phyloP scores from a whole-genome alignment of 2,888 invertebrate species.

The Esperia sulphurella region DNA sequence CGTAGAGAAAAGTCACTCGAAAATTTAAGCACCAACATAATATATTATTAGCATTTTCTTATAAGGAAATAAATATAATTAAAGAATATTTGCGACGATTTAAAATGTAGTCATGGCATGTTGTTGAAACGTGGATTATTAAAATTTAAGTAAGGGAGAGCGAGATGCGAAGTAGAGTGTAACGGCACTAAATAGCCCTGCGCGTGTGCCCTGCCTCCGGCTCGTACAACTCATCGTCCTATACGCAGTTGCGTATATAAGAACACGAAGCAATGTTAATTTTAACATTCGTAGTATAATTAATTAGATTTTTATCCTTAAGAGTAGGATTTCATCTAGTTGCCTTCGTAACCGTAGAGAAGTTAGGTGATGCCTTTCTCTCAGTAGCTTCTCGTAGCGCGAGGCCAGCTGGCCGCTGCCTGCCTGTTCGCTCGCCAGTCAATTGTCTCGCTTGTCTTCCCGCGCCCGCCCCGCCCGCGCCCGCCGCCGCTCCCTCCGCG shows the following conservation, averaged over 20 bases:
- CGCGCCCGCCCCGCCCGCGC: slow-evolving; percentile 24
- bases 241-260: slow-evolving; percentile 50
- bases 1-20: slow-evolving; percentile 49
- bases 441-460: slow-evolving; percentile 61
- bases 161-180: slow-evolving; percentile 19
- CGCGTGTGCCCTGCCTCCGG: slow-evolving; percentile 17
- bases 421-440: slow-evolving; percentile 53
- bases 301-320: slow-evolving; percentile 78
- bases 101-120: slow-evolving; percentile 26
- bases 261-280: slow-evolving; percentile 76
- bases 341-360: slow-evolving; percentile 77
- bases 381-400: slow-evolving; percentile 61
- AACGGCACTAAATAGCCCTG: slow-evolving; percentile 61
- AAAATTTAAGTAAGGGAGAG: slow-evolving; percentile 15
- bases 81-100: slow-evolving; percentile 19
- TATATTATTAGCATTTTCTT: slow-evolving; percentile 55
- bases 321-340: slow-evolving; percentile 78
- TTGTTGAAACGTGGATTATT: slow-evolving; percentile 21
- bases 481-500: slow-evolving; percentile 19
- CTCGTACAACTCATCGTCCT: slow-evolving; percentile 24
- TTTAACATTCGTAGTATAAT: slow-evolving; percentile 75
- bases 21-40: slow-evolving; percentile 65
- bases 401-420: slow-evolving; percentile 57
- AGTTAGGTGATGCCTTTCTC: slow-evolving; percentile 74
- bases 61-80: slow-evolving; percentile 38